phyloP scores from a whole-genome alignment of 2,113 vertebrate species.

The Anhinga rufa region DNA sequence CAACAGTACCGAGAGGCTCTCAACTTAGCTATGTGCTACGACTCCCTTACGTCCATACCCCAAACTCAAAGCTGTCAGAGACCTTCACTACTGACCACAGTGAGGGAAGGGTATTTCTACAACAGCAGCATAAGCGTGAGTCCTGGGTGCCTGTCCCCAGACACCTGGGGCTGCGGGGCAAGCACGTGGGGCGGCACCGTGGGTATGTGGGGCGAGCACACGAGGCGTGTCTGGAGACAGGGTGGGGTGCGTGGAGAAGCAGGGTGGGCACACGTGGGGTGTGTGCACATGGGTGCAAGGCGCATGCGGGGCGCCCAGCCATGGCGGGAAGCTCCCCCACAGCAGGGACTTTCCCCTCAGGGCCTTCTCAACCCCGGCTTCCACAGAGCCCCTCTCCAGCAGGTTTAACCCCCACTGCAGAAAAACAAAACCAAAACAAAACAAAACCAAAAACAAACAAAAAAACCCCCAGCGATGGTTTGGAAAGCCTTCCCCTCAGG shows the following conservation, averaged over 20 bases:
- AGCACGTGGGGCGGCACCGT: rapidly evolving
- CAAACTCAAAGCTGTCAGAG: too few species aligned
- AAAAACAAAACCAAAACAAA: too few species aligned
- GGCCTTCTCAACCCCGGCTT: background rate
- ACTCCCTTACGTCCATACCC: rapidly evolving
- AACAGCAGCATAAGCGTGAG: rapidly evolving
- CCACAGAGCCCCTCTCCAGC: background rate
- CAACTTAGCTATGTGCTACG: rapidly evolving
- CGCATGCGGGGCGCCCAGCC: background rate
- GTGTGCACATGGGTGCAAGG: background rate
- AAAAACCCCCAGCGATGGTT: rapidly evolving
- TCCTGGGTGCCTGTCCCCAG: background rate
- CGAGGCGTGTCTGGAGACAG: rapidly evolving
- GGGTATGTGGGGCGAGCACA: background rate
- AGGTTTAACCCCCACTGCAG: background rate
- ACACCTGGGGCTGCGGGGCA: rapidly evolving
- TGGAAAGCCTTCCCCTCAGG: background rate
- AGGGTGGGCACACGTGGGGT: too few species aligned
- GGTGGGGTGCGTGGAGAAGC: too few species aligned
- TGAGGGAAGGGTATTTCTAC: background rate
- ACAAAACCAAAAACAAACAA: too few species aligned
- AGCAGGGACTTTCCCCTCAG: background rate
- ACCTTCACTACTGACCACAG: rapidly evolving
- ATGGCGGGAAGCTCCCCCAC: background rate
- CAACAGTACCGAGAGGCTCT: background rate